Base-by-base conservation (phyloP, 1,140 invertebrate genomes). In the Hormaphis cornu region DNA sequence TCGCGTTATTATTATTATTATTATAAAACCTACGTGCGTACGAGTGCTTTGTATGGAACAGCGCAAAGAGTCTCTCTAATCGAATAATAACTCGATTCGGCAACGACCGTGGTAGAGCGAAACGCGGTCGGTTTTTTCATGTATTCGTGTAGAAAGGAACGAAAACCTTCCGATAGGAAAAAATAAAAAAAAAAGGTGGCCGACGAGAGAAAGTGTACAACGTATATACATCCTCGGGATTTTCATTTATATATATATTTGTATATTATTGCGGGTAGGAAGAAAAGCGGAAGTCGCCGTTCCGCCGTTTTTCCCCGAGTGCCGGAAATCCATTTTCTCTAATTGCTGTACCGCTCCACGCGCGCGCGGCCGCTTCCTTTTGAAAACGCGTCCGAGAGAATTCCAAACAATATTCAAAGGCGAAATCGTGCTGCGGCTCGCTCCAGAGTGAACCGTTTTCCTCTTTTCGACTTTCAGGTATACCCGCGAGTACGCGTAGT, bases 291-390 rank as follows among this genome's bases (percentile, higher is more conserved):
- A 66, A 66, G 46, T 44, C 61, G 33, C 24, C 44, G 59, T 63
- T 63, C 44, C 59, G 30, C 61, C 61, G 44, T 66, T 66, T 66
- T 66, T 66, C 44, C 28, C 44, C 44, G 44, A 66, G 61, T 66
- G 61, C 61, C 61, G 61, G 61, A 66, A 50, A 66, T 66, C 61
- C 61, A 66, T 66, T 66, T 66, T 66, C 61, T 66, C 61, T 66
- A 66, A 66, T 66, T 66, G 61, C 61, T 66, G n/a, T n/a, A n/a
- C 12, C n/a, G 44, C 61, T 50, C 42, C 3, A n/a, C n/a, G n/a
- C n/a, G 42, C 16, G 42, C 18, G 14, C 9, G 4, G 26, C 24
- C n/a, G 14, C 40, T n/a, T 44, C 35, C 44, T 35, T 66, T 66
- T 66, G 61, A 66, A 66, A 63, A 66, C 24, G 24, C 28, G 20